Evolutionary conservation across 1,140 invertebrate species (phyloP).

Genomic region (Pachypeltis micranthus): DNA sequence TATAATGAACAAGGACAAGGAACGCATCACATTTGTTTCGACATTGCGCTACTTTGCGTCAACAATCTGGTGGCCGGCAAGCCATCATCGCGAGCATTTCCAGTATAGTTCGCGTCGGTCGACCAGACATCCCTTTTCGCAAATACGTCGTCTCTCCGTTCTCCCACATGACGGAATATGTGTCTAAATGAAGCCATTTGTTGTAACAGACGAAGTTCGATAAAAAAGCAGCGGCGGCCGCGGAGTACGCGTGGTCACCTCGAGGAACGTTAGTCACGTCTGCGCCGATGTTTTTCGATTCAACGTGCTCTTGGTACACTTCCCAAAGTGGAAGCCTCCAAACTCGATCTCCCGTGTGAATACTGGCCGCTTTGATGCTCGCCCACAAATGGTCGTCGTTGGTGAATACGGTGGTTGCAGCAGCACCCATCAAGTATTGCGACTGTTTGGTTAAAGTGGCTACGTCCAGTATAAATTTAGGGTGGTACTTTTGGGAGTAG

Average conservation of each 20-base stretch:
- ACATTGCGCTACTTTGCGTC: too few species aligned
- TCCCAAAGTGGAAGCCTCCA: slow-evolving; percentile 53
- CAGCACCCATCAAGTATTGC: slow-evolving; percentile 40
- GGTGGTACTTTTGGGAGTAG: slow-evolving; percentile 38
- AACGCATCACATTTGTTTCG: too few species aligned
- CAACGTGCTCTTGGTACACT: slow-evolving; percentile 40
- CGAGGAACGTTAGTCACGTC: not conserved
- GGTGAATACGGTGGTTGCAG: slow-evolving; percentile 44
- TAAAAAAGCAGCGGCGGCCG: slow-evolving; percentile 44
- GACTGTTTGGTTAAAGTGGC: slow-evolving; percentile 43
- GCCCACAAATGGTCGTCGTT: slow-evolving; percentile 41
- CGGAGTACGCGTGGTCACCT: slow-evolving; percentile 34
- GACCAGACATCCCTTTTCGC: slow-evolving; percentile 22
- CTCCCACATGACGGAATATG: slow-evolving; percentile 40
- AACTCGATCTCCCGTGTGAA: slow-evolving; percentile 47
- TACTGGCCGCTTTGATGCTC: slow-evolving; percentile 38
- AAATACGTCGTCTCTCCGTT: slow-evolving; percentile 20
- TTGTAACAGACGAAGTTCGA: slow-evolving; percentile 42
- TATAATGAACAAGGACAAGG: too few species aligned
- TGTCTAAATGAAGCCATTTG: slow-evolving; percentile 47
- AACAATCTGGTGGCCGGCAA: slow-evolving; percentile 11
- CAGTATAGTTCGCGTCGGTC: slow-evolving; percentile 24
- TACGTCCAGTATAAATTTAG: slow-evolving; percentile 45
- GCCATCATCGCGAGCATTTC: slow-evolving; percentile 23
- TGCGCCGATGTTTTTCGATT: slow-evolving; percentile 33